Base-by-base conservation (phyloP, 35 echinoderm and acorn worm genomes). In the Anneissia japonica region DNA sequence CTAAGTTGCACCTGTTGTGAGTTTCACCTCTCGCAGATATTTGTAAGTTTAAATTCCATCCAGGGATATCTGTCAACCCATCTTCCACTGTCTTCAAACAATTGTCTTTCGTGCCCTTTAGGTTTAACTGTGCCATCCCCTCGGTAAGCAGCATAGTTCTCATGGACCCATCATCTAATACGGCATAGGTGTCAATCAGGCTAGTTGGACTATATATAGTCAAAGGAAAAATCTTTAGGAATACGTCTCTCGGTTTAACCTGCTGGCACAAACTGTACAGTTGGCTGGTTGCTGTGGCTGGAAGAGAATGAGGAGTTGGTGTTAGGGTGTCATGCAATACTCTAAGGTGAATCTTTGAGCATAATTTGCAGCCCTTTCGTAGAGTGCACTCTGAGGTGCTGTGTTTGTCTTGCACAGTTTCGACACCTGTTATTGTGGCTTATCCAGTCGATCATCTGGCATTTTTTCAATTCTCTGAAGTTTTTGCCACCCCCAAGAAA, bases 161-260 rank as follows among this genome's bases (percentile, higher is more conserved):
- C 80, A 79, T 79, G 0, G 86, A 88, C 11, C 86, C 86, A 88
- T 88, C 77, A 88, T 81, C 77, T 11, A 88, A 30, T 0, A 88
- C 56, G 0, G 86, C 86, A 46, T 87, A 80, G 30, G 75, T 46
- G 2, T 80, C 86, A 12, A 87, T 39, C 0, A 0, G 28, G 17
- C 75, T 39, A 1, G 30, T 56, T 30, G 86, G 56, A 2, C 64
- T 64, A 75, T 85, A 64, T 35, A 82, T 34, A n/a, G 51, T 64
- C 21, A 64, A 9, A 9, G 51, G 51, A 26, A 88, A n/a, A n/a
- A 74, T 16, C 17, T 72, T 34, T 34, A 17, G 36, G 28, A 85
- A 28, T 74, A 36, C 37, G 14, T 75, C 41, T 29, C 46, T 75
- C 7, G 36, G 26, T 19, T 26, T 75, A 21, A 17, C 11, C 51